Evolutionary conservation across 2,797 vertebrate species (phyloP).

Genomic region (Oryzias sinensis): DNA sequence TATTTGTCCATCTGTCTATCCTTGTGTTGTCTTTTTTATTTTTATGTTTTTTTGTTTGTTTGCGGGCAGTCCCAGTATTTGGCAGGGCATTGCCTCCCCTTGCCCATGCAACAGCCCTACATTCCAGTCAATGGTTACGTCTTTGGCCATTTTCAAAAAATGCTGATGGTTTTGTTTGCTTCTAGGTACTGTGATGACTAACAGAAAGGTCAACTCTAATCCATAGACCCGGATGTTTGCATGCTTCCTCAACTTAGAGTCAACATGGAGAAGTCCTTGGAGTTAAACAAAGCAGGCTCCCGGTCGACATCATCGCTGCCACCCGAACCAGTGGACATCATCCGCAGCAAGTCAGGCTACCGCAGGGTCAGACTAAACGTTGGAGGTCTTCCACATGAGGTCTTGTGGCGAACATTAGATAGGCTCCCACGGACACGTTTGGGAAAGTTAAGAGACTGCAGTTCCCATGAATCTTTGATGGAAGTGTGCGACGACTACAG

Average conservation of each 20-base stretch:
- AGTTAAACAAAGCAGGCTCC: constrained; percentile 90
- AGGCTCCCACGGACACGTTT: constrained; percentile 92
- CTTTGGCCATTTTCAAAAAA: neutral
- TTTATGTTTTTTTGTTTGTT: too few relatives aligned
- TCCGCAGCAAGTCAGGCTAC: constrained; percentile 92
- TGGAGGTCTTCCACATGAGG: constrained; percentile 96
- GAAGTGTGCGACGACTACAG: constrained; percentile 98
- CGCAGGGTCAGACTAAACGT: constrained; percentile 95
- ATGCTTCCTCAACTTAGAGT: constrained; percentile 50
- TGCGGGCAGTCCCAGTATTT: too few relatives aligned
- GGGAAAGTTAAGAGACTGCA: constrained; percentile 93
- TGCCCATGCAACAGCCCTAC: too few relatives aligned
- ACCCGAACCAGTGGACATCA: constrained; percentile 92
- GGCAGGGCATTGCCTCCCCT: too few relatives aligned
- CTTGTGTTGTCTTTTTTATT: too few relatives aligned
- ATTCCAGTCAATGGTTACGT: neutral
- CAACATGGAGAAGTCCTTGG: constrained; percentile 86
- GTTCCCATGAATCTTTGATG: constrained; percentile 92
- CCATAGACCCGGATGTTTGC: constrained; percentile 54
- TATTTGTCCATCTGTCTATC: too few relatives aligned
- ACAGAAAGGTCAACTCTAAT: constrained; percentile 74
- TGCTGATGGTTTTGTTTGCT: constrained; percentile 29
- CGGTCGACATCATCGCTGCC: constrained; percentile 92
- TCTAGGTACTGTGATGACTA: constrained; percentile 84
- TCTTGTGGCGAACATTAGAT: constrained; percentile 97